Conservation (phyloP, 2,888 invertebrate genomes). For the Zhuqinia jingwanae region DNA sequence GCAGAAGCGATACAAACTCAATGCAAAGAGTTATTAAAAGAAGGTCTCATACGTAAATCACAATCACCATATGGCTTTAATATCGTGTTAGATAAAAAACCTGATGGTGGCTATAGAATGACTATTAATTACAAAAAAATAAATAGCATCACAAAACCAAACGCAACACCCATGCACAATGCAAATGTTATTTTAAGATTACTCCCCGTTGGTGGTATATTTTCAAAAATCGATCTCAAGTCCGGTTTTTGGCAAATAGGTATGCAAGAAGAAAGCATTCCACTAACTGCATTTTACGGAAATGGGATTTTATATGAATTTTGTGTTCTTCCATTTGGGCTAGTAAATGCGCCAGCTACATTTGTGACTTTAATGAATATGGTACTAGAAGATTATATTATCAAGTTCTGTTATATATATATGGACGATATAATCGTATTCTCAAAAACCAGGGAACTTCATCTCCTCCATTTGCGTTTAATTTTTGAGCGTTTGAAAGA, state of each 20-base stretch:
- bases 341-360: conserved; percentile 61
- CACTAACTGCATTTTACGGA: conserved; percentile 73
- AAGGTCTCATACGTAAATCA: conserved; percentile 29
- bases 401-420: conserved; percentile 50
- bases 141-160: conserved; percentile 44
- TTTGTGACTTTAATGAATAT: conserved; percentile 70
- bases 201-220: neutral
- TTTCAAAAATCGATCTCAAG: neutral
- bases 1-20: conserved; percentile 16
- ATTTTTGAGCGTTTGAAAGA: conserved; percentile 7
- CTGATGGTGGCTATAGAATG: conserved; percentile 40
- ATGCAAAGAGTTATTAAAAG: conserved; percentile 36
- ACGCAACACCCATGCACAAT: conserved; percentile 30
- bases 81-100: conserved; percentile 39
- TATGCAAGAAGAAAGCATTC: conserved; percentile 45
- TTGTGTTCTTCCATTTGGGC: conserved; percentile 66
- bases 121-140: conserved; percentile 61
- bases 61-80: conserved; percentile 45
- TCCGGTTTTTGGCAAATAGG: conserved; percentile 62
- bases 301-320: conserved; percentile 63
- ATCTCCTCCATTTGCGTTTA: conserved; percentile 53
- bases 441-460: conserved; percentile 50
- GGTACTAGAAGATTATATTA: conserved; percentile 39
- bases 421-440: conserved; percentile 68
- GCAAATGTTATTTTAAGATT: neutral